phyloP scores from a whole-genome alignment of 2,888 invertebrate genomes.

The Apotomis betuletana region DNA sequence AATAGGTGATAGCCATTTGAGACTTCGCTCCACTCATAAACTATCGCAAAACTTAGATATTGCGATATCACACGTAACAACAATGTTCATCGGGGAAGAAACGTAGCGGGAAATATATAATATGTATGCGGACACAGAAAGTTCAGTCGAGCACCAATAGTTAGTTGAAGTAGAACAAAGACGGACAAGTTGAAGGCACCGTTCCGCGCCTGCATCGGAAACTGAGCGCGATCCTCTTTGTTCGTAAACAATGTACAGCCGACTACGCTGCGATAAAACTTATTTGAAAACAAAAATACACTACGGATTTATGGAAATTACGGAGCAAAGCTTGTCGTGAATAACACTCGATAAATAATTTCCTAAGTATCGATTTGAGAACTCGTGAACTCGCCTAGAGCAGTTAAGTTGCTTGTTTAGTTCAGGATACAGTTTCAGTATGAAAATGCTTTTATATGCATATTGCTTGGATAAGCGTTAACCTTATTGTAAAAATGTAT shows the following conservation, averaged over 20 bases:
- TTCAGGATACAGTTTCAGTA: neutral
- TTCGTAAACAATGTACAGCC: slow-evolving; percentile 75
- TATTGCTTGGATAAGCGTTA: too few relatives aligned
- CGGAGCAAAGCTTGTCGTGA: neutral
- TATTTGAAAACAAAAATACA: slow-evolving; percentile 64
- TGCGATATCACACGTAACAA: slow-evolving; percentile 34
- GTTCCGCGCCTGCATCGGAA: slow-evolving; percentile 63
- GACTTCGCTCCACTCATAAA: slow-evolving; percentile 20
- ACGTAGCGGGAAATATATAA: slow-evolving; percentile 36
- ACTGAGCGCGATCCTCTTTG: slow-evolving; percentile 66
- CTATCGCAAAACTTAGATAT: slow-evolving; percentile 28
- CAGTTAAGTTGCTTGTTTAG: neutral
- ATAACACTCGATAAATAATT: neutral
- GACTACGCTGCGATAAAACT: slow-evolving; percentile 67
- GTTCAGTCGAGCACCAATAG: slow-evolving; percentile 71
- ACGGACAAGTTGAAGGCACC: slow-evolving; percentile 58
- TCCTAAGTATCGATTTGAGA: neutral
- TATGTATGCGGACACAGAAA: slow-evolving; percentile 57
- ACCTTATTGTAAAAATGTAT: too few relatives aligned
- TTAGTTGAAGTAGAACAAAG: slow-evolving; percentile 70
- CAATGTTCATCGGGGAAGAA: slow-evolving; percentile 21
- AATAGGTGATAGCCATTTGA: slow-evolving; percentile 15
- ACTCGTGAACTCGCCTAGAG: neutral
- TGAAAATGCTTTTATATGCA: neutral
- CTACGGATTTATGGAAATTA: slow-evolving; percentile 18